Conservation (phyloP, 2,888 invertebrate species). For the Machimus atricapillus region DNA sequence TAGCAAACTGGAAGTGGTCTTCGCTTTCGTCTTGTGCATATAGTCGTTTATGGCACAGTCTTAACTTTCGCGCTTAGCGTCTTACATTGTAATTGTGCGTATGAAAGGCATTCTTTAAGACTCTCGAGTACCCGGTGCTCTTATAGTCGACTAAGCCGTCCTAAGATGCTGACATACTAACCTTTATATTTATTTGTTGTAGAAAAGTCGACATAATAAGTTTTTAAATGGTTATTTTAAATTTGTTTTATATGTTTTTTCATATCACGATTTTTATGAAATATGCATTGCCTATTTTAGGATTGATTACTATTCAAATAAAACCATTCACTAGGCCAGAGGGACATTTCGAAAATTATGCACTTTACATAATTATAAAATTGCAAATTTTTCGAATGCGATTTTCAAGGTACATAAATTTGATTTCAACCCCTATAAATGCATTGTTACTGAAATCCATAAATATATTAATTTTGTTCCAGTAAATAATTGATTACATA, state of each 20-base stretch:
- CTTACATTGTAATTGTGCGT: slow-evolving; percentile 11
- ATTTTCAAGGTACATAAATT: too few relatives aligned
- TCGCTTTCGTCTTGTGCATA: slow-evolving; percentile 24
- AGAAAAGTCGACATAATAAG: not conserved
- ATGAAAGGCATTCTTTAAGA: slow-evolving; percentile 11
- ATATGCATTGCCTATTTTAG: not conserved
- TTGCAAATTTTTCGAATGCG: too few relatives aligned
- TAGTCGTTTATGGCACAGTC: not conserved
- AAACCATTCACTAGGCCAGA: too few relatives aligned
- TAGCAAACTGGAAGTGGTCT: slow-evolving; percentile 10
- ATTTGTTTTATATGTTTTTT: not conserved
- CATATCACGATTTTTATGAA: not conserved
- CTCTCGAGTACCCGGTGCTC: not conserved
- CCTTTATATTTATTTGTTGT: not conserved
- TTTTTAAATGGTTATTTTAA: not conserved
- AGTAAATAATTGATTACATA: too few relatives aligned
- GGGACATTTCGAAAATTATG: too few relatives aligned
- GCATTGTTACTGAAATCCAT: too few relatives aligned
- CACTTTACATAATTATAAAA: too few relatives aligned
- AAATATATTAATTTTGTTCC: too few relatives aligned
- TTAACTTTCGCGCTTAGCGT: slow-evolving; percentile 5
- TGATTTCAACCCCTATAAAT: too few relatives aligned
- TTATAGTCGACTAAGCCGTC: not conserved
- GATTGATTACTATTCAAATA: too few relatives aligned
- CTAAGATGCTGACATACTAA: slow-evolving; percentile 6